These are phyloP conservation scores for Neoarius graeffei DNA, from an alignment of 2,113 vertebrate genomes.

Conservation along the genomic window DNA sequence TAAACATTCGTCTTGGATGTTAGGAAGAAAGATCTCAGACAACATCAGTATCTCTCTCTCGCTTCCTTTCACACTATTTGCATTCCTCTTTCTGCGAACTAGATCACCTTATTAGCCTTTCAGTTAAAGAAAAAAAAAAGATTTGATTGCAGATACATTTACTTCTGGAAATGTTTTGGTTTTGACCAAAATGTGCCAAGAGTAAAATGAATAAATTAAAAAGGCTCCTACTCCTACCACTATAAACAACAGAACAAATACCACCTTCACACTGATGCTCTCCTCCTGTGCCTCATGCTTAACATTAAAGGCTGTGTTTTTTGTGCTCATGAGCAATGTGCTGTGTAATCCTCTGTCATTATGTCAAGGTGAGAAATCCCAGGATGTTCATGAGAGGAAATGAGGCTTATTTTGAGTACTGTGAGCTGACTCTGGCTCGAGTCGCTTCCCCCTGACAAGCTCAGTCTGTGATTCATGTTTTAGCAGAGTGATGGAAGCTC, in stretches of 20 bases:
- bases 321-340: constrained; percentile 19
- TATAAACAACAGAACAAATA: background rate
- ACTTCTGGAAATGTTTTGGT: background rate
- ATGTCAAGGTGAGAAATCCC: constrained; percentile 52
- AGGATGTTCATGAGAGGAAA: constrained; percentile 45
- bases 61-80: background rate
- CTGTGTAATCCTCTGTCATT: constrained; percentile 40
- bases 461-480: constrained; percentile 33
- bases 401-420: constrained; percentile 29
- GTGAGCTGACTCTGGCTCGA: constrained; percentile 23
- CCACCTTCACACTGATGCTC: background rate
- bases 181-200: background rate
- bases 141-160: background rate
- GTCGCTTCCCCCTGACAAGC: constrained; percentile 10
- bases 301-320: background rate
- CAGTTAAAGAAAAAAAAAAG: background rate
- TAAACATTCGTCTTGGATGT: constrained; percentile 18
- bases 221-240: background rate
- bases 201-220: background rate
- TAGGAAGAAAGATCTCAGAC: background rate
- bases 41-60: background rate
- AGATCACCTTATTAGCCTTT: background rate
- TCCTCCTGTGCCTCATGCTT: background rate
- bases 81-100: background rate
- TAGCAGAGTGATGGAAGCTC: constrained; percentile 38